A percentile compares a stretch with the other conserved stretches of the same genome.
These are phyloP conservation scores for Sebastes umbrosus DNA, from an alignment of 2,797 vertebrate genomes.

Conservation along the genomic window DNA sequence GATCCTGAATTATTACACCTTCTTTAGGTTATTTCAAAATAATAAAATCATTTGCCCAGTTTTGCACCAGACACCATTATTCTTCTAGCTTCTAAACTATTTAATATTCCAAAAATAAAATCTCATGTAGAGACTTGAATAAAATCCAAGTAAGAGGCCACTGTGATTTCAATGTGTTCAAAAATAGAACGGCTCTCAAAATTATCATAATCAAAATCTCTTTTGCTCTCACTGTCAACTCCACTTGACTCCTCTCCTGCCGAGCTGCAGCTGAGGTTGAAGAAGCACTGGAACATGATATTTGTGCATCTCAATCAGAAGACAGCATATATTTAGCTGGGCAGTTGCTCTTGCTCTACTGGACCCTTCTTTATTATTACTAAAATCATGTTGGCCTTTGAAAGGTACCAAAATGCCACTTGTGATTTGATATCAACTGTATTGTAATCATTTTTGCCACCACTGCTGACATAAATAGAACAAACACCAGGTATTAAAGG, in stretches of 20 bases:
- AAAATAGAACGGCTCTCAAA: slow-evolving; percentile 51
- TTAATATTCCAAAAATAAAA: slow-evolving; percentile 37
- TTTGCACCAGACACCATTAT: slow-evolving; percentile 3
- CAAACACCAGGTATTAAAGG: neutral
- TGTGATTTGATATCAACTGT: slow-evolving; percentile 5
- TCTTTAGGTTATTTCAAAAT: neutral
- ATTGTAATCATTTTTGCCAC: neutral
- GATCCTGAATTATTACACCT: neutral
- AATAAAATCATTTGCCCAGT: neutral
- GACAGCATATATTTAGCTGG: slow-evolving; percentile 27
- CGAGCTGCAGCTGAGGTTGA: slow-evolving; percentile 53
- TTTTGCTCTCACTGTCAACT: slow-evolving; percentile 54
- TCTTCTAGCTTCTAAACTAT: neutral
- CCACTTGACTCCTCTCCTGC: slow-evolving; percentile 46
- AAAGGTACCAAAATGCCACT: neutral
- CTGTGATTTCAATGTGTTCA: slow-evolving; percentile 31
- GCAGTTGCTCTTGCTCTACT: neutral
- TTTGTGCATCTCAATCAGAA: slow-evolving; percentile 26
- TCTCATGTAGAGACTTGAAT: slow-evolving; percentile 25
- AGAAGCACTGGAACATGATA: slow-evolving; percentile 31
- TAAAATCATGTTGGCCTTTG: slow-evolving; percentile 14
- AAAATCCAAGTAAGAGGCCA: slow-evolving; percentile 6
- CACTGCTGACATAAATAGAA: slow-evolving; percentile 11
- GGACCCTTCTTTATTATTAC: slow-evolving; percentile 14
- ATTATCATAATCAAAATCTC: slow-evolving; percentile 59